Evolutionary conservation across 2,888 invertebrate genomes (phyloP).

Genomic region (Theodoxus fluviatilis): DNA sequence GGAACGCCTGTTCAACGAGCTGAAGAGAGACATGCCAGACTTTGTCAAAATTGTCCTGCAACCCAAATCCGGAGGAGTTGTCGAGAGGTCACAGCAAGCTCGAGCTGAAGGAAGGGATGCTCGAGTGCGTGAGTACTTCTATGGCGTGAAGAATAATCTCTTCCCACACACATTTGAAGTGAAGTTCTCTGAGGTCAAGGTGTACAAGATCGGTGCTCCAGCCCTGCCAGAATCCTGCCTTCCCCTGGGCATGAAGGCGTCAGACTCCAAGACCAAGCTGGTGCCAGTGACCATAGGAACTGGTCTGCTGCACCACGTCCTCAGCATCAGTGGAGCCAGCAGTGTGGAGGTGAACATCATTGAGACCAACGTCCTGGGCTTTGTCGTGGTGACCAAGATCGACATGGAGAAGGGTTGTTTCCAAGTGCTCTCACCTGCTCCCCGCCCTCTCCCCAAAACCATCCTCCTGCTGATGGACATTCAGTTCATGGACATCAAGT

Average conservation of each 20-base stretch:
- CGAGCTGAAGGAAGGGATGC: slow-evolving; percentile 81
- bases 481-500: slow-evolving; percentile 84
- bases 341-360: slow-evolving; percentile 81
- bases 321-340: slow-evolving; percentile 87
- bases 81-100: slow-evolving; percentile 79
- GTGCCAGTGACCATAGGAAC: slow-evolving; percentile 77
- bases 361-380: slow-evolving; percentile 86
- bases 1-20: slow-evolving; percentile 91
- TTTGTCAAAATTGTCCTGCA: slow-evolving; percentile 90
- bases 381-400: slow-evolving; percentile 91
- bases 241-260: slow-evolving; percentile 92
- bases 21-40: slow-evolving; percentile 89
- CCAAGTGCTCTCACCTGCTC: slow-evolving; percentile 91
- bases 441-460: slow-evolving; percentile 87
- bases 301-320: slow-evolving; percentile 83
- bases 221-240: slow-evolving; percentile 92
- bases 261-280: slow-evolving; percentile 86
- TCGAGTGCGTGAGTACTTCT: slow-evolving; percentile 92
- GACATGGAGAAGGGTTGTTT: slow-evolving; percentile 86
- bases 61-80: slow-evolving; percentile 97
- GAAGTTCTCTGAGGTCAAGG: slow-evolving; percentile 85
- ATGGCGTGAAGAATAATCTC: slow-evolving; percentile 80
- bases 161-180: slow-evolving; percentile 96
- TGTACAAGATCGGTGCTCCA: slow-evolving; percentile 94
- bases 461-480: slow-evolving; percentile 87